Evolutionary conservation across 2,113 vertebrate species (phyloP), one percentile per base, ranked within the genome.

Genomic region (Tursiops truncatus): DNA sequence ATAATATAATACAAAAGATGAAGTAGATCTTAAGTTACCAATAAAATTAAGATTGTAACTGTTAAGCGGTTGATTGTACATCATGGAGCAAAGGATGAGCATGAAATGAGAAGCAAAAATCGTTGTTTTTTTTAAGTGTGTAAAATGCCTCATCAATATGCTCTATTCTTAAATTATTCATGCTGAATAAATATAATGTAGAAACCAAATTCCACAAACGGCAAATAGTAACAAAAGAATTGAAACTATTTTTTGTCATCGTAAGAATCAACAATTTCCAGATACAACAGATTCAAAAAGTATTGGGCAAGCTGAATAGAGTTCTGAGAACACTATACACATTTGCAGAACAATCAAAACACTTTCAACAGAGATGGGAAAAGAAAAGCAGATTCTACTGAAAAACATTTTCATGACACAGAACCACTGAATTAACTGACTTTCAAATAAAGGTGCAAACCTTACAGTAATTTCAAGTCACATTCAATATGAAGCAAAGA

Each of bases 371-470:
- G 63, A 80, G 79, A 47, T 2, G 5, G 21, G 67, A 23, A 67
- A 28, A 73, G 53, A 26, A 70, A 82, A 89, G 68, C 26, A 79
- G 25, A 68, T 79, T 86, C 36, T 89, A 82, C 31, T 58, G 86
- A 96, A 96, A 95, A 96, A 79, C 33, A 65, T 63, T 96, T 95
- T 96, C 20, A 87, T 70, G 65, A 50, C 73, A 91, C 6, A 96
- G 79, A 96, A 85, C n/a, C 62, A 96, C 36, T 77, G 60, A 96
- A 73, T 77, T 94, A 82, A 93, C 67, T 96, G 77, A 79, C 76
- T 86, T 85, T 79, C 56, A 92, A 82, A 94, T 82, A 89, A 91
- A 85, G 26, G 15, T 47, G 17, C 38, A 41, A 60, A 84, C 23
- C 17, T 91, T 79, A 82, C n/a, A 86, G 71, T 95, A 83, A 92